phyloP scores from a whole-genome alignment of 2,113 vertebrate species.

The Thamnophis sirtalis region DNA sequence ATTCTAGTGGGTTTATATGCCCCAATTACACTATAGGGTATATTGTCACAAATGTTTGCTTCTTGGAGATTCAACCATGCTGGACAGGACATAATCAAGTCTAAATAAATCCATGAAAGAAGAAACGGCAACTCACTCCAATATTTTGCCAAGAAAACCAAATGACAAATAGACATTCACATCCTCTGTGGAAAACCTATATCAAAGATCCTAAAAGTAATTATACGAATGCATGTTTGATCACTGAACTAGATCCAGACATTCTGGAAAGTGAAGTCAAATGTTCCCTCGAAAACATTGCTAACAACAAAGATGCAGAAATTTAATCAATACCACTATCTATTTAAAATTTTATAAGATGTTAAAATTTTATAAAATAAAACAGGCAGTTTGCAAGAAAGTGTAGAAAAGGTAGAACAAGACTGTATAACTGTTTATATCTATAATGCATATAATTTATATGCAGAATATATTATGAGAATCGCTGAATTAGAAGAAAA shows the following conservation, averaged over 20 bases:
- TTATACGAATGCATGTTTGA: not conserved
- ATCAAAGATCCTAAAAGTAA: not conserved
- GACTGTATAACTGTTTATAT: not conserved
- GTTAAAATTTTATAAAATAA: not conserved
- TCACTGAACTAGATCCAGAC: not conserved
- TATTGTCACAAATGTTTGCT: not conserved
- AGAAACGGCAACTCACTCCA: not conserved
- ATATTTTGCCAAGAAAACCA: not conserved
- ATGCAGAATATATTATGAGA: not conserved
- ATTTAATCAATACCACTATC: not conserved
- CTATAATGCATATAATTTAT: not conserved
- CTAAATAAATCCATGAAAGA: not conserved
- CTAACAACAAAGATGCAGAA: not conserved
- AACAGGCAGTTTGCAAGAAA: not conserved
- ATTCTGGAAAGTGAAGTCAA: not conserved
- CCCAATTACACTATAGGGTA: not conserved
- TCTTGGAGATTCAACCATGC: not conserved
- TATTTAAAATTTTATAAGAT: not conserved
- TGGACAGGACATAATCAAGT: not conserved
- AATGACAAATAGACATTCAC: not conserved
- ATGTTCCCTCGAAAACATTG: not conserved
- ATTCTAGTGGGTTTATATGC: not conserved
- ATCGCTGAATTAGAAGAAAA: not conserved
- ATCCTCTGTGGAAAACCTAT: not conserved
- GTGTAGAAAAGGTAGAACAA: not conserved